Percentiles rank a stretch among this genome's conserved stretches.
Evolutionary conservation across 2,888 invertebrate genomes (phyloP).

Genomic region (Metallyticus violacea): DNA sequence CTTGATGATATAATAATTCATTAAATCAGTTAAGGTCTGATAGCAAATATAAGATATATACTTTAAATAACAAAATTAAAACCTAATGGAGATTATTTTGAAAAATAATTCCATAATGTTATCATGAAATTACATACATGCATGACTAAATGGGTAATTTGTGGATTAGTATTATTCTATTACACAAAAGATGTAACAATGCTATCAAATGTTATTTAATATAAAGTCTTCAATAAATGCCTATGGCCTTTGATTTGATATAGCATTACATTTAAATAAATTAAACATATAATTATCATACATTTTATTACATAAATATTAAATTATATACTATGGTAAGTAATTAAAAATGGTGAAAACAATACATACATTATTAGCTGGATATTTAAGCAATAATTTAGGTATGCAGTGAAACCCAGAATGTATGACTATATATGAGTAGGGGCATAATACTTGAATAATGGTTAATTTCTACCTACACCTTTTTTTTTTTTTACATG

Average conservation of each 20-base stretch:
- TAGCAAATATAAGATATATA: neutral
- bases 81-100: neutral
- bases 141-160: neutral
- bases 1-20: neutral
- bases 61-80: neutral
- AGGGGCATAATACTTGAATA: neutral
- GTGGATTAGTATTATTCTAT: neutral
- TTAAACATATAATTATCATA: neutral
- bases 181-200: neutral
- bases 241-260: neutral
- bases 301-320: neutral
- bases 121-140: neutral
- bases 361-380: neutral
- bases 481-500: too few relatives aligned
- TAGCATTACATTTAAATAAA: neutral
- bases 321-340: neutral
- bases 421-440: neutral
- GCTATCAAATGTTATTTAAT: neutral
- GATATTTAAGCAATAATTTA: neutral
- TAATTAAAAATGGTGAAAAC: neutral
- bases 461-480: neutral
- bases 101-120: neutral
- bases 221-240: neutral
- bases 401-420: neutral
- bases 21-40: neutral